Base-by-base conservation (phyloP, 2,113 vertebrate genomes). In the Otocyon megalotis region DNA sequence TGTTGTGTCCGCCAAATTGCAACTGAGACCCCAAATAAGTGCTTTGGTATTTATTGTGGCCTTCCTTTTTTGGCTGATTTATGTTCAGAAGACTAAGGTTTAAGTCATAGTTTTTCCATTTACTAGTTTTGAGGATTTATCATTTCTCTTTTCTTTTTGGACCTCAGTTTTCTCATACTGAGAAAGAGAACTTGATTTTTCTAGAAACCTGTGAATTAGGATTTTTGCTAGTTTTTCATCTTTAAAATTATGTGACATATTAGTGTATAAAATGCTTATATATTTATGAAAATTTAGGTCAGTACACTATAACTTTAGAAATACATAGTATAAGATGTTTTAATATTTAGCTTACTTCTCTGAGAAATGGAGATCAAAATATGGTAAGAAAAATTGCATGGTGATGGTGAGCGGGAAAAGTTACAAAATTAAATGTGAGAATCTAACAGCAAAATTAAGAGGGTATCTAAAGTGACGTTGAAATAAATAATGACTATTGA, bases 161-260 rank as follows among this genome's bases (percentile, higher is more conserved):
- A n/a, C 26, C 7, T 81, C 12, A 62, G 1, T 77, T 85, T 95
- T 60, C 50, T n/a, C 8, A 54, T 43, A 67, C n/a, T 63, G 17
- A 90, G 37, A 87, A 50, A 87, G 24, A 32, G 1, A 80, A 35
- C 10, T 48, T 53, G 3, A 90, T 62, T 86, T 95, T 69, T 11
- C 16, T 24, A 37, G 48, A 60, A 53, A 92, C 43, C 3, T 85
- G 7, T 74, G 20, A 43, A 60, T 80, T 76, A 30, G 32, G 67
- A 48, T 87, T 86, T 63, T n/a, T 56, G 3, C 3, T 83, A 37
- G 5, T 6, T 32, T 94, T 94, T 84, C 62, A 96, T 53, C 22
- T 89, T 88, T 96, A 56, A 71, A 88, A 69, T 65, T 50, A 15
- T 80, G 67, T 90, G 48, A 72, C 83, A 71, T 67, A 24, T n/a